Evolutionary conservation across 2,113 vertebrate species (phyloP).

Genomic region (Pterophyllum scalare): DNA sequence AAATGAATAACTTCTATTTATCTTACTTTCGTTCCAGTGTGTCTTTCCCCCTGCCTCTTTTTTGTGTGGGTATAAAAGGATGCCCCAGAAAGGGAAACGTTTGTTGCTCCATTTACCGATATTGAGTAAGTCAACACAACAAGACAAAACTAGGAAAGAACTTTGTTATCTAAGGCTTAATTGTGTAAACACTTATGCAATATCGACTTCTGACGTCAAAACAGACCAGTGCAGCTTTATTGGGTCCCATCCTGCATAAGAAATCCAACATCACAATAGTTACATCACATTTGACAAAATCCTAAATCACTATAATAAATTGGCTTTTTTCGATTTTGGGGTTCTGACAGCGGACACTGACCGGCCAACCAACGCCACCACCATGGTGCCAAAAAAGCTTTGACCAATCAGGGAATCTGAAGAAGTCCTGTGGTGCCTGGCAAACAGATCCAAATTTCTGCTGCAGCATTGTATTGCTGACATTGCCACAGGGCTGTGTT

Average conservation of each 20-base stretch:
- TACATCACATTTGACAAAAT: neutral
- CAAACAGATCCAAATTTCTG: no score
- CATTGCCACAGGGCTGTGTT: neutral
- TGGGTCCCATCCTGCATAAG: neutral
- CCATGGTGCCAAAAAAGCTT: neutral
- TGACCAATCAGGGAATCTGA: neutral
- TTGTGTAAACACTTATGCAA: neutral
- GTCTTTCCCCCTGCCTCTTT: neutral
- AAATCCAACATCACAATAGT: neutral
- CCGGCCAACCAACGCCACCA: neutral
- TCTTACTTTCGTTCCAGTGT: neutral
- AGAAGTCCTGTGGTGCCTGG: neutral
- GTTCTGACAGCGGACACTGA: neutral
- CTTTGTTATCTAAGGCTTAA: neutral
- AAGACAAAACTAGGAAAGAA: neutral
- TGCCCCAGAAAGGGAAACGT: conserved; percentile 53
- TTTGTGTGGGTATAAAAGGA: conserved; percentile 56
- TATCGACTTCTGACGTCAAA: neutral
- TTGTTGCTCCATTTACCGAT: conserved; percentile 41
- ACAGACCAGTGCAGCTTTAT: neutral
- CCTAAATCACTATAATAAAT: neutral
- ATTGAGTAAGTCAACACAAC: conserved; percentile 6
- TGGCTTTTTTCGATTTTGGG: neutral
- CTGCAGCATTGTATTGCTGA: neutral
- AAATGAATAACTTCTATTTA: conserved; percentile 46